Percentiles rank a stretch among this genome's conserved stretches.
These are phyloP conservation scores for Maniola hyperantus DNA, from an alignment of 2,888 invertebrate species.

Conservation along the genomic window DNA sequence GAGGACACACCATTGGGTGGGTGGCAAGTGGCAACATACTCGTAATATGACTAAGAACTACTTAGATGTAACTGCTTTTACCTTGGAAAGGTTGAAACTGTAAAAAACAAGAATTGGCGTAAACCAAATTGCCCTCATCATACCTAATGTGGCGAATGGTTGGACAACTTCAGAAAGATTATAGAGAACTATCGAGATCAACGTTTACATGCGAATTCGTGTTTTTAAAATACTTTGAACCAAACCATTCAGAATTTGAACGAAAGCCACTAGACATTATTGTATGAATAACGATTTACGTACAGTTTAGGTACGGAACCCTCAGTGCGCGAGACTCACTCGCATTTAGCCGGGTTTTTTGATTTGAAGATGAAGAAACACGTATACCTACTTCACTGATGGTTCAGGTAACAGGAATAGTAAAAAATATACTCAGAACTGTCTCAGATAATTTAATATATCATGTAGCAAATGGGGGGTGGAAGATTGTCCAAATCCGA, in stretches of 20 bases:
- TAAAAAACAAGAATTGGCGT: conserved; percentile 12
- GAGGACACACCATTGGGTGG: too few species aligned
- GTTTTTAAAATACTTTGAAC: not conserved
- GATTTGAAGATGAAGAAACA: too few species aligned
- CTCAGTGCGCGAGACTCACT: too few species aligned
- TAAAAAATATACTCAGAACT: not conserved
- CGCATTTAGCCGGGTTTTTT: too few species aligned
- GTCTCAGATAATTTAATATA: not conserved
- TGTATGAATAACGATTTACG: not conserved
- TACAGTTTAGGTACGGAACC: too few species aligned
- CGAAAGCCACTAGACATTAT: not conserved
- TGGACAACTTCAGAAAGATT: conserved; percentile 9
- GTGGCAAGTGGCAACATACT: too few species aligned
- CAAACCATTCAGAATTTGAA: not conserved
- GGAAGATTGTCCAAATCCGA: conserved; percentile 47
- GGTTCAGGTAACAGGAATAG: too few species aligned
- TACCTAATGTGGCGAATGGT: conserved; percentile 3
- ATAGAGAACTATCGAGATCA: not conserved
- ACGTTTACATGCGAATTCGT: not conserved
- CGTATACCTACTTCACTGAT: too few species aligned
- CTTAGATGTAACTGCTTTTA: not conserved
- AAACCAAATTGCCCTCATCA: not conserved
- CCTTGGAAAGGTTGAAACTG: conserved; percentile 14
- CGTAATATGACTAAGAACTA: not conserved
- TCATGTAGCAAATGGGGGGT: conserved; percentile 29